Percentiles rank a stretch among this genome's conserved stretches.
These are phyloP conservation scores for Hyla sarda DNA, from an alignment of 2,113 vertebrate species.

Conservation along the genomic window DNA sequence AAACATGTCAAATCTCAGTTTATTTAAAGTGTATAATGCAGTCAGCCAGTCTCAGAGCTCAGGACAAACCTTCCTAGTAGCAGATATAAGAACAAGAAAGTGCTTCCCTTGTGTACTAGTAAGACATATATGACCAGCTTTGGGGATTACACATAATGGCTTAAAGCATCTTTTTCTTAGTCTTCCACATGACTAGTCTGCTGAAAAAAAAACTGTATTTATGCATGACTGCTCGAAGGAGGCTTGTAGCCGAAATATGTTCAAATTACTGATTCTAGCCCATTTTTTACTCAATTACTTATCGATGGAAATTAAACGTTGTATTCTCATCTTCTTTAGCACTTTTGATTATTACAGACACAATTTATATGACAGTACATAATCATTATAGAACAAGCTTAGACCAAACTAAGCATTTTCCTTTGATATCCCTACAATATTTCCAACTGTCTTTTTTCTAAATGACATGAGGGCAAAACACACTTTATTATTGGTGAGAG, in stretches of 20 bases:
- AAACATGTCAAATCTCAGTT: background rate
- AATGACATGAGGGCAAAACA: background rate
- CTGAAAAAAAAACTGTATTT: background rate
- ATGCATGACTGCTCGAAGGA: conserved; percentile 34
- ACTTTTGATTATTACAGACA: background rate
- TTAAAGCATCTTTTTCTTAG: conserved; percentile 40
- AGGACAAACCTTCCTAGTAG: background rate
- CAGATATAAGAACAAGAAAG: background rate
- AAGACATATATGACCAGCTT: conserved; percentile 2
- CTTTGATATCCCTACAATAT: background rate
- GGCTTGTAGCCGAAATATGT: conserved; percentile 21
- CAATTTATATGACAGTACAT: background rate
- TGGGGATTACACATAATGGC: conserved; percentile 15
- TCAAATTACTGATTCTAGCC: conserved; percentile 28
- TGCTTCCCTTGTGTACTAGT: background rate
- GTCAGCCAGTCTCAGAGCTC: background rate
- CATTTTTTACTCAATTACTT: conserved; percentile 39
- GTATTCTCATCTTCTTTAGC: background rate
- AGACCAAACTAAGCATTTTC: background rate
- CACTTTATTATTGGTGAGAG: background rate
- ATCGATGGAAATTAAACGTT: conserved; percentile 23
- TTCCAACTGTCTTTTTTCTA: background rate
- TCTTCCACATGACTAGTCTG: conserved; percentile 21
- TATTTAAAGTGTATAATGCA: conserved; percentile 18
- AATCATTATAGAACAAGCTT: background rate